phyloP scores from a whole-genome alignment of 2,797 vertebrate species.

The Myotis vivesi region DNA sequence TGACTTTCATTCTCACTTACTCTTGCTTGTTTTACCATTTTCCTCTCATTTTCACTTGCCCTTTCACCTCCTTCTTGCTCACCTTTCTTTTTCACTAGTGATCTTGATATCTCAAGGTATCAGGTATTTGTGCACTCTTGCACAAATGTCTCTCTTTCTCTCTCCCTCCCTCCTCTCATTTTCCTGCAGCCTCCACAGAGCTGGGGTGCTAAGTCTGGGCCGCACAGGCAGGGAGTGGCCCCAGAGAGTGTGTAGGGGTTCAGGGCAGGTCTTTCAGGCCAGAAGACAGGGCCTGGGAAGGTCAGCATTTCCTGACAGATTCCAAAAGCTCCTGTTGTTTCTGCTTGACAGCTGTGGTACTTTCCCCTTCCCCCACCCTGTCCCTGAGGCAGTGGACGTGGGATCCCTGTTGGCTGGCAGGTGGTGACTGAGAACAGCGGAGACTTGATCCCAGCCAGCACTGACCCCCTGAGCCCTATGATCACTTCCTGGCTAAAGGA shows the following conservation, averaged over 20 bases:
- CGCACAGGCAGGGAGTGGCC: neutral
- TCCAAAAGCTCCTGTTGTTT: neutral
- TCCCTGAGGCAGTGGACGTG: neutral
- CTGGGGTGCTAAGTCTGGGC: neutral
- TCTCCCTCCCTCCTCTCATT: neutral
- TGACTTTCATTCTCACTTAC: rapidly evolving
- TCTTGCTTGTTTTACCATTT: rapidly evolving
- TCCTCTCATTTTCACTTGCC: neutral
- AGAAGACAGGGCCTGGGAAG: neutral
- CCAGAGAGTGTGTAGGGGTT: neutral
- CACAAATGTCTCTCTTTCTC: neutral
- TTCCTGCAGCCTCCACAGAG: neutral
- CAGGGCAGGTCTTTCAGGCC: neutral
- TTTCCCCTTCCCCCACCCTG: neutral
- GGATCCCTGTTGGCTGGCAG: neutral
- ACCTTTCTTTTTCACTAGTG: neutral
- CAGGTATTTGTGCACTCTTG: neutral
- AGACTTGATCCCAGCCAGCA: neutral
- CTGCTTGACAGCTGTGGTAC: neutral
- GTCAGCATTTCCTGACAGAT: neutral
- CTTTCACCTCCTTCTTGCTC: neutral
- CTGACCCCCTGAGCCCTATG: neutral
- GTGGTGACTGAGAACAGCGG: neutral
- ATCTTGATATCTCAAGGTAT: neutral
- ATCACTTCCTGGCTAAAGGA: neutral